A percentile compares a stretch with the other conserved stretches of the same genome.
These are phyloP conservation scores for Gnathonemus echidnorhynchus DNA, from an alignment of 2,113 vertebrate species.

Conservation along the genomic window DNA sequence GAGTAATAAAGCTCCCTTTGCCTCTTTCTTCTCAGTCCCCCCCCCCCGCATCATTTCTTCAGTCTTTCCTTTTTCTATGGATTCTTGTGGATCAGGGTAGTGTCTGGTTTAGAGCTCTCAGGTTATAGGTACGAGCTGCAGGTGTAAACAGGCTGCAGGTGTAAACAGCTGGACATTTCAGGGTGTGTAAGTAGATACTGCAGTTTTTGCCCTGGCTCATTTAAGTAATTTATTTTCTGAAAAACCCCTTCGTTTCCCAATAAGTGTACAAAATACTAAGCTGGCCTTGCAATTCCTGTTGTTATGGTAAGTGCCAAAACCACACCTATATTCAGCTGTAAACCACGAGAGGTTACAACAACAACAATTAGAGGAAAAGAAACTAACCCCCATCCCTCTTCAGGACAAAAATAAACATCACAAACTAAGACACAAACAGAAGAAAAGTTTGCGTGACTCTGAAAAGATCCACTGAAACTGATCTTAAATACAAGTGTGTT, in stretches of 20 bases:
- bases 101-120: neutral
- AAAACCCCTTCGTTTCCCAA: neutral
- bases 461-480: neutral
- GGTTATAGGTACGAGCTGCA: neutral
- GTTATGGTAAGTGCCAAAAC: slow-evolving; percentile 45
- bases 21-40: neutral
- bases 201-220: neutral
- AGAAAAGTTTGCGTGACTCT: neutral
- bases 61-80: neutral
- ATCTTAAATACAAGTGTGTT: neutral
- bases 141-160: neutral
- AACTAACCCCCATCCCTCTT: slow-evolving; percentile 20
- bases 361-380: slow-evolving; percentile 32
- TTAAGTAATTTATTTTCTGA: neutral
- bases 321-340: slow-evolving; percentile 42
- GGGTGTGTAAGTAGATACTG: neutral
- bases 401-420: neutral
- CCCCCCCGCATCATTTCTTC: neutral
- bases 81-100: neutral
- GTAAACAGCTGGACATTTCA: neutral
- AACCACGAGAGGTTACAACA: slow-evolving; percentile 27
- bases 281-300: neutral
- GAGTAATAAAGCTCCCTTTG: neutral
- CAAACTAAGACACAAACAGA: neutral
- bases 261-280: neutral